phyloP scores from a whole-genome alignment of 2,888 invertebrate species.

The Neria commutata region DNA sequence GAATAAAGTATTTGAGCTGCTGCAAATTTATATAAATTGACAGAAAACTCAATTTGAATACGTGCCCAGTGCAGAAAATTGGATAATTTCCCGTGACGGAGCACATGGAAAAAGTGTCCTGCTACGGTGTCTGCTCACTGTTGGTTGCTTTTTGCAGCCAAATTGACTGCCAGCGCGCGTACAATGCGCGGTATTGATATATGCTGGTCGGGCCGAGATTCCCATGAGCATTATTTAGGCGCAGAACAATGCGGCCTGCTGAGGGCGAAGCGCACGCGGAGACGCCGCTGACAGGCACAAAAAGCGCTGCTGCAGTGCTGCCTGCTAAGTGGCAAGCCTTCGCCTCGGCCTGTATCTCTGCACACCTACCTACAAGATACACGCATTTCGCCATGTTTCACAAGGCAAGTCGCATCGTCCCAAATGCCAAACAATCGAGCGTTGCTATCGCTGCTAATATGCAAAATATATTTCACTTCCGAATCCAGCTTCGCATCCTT shows the following conservation, averaged over 20 bases:
- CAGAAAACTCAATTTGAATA: constrained; percentile 57
- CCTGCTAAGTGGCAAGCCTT: background rate
- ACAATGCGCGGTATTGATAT: constrained; percentile 48
- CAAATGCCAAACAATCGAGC: constrained; percentile 18
- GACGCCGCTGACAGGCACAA: constrained; percentile 10
- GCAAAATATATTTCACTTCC: constrained; percentile 58
- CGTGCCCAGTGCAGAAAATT: constrained; percentile 60
- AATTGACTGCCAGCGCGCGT: constrained; percentile 39
- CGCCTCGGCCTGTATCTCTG: background rate
- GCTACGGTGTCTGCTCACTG: no score
- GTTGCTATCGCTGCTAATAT: constrained; percentile 37
- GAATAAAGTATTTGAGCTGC: constrained; percentile 28
- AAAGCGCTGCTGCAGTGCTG: background rate
- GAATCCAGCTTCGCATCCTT: constrained; percentile 37
- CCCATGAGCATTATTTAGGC: constrained; percentile 50
- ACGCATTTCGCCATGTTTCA: constrained; percentile 9
- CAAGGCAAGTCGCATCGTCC: background rate
- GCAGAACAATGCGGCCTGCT: constrained; percentile 27
- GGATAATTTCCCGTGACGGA: constrained; percentile 61
- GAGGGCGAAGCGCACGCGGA: constrained; percentile 31
- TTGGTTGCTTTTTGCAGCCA: constrained; percentile 33
- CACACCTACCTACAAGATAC: background rate
- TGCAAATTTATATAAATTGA: constrained; percentile 54
- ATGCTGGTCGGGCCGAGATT: constrained; percentile 52
- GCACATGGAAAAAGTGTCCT: constrained; percentile 13